phyloP scores from a whole-genome alignment of 2,113 vertebrate genomes.

The Cephalopterus ornatus region DNA sequence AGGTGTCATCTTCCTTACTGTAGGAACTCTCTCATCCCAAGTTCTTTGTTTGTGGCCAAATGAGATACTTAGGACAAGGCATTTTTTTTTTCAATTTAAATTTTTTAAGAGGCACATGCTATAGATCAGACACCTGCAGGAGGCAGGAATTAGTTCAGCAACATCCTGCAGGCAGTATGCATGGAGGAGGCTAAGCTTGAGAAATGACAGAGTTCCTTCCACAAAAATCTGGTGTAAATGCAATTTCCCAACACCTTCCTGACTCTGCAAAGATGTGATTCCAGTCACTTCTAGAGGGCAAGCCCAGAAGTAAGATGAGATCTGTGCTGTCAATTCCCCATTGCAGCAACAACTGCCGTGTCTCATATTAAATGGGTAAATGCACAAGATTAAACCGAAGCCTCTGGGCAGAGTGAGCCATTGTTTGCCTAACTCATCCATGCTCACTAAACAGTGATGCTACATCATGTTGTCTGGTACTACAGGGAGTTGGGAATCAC shows the following conservation, averaged over 20 bases:
- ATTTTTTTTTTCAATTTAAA: neutral
- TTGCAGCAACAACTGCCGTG: neutral
- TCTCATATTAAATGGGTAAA: constrained; percentile 2
- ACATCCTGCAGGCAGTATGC: neutral
- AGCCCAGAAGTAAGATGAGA: neutral
- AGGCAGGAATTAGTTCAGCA: neutral
- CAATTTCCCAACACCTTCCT: neutral
- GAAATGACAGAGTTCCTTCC: neutral
- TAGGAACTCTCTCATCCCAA: neutral
- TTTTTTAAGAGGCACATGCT: neutral
- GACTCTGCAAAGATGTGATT: neutral
- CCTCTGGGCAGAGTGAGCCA: constrained; percentile 11
- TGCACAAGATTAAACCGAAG: constrained; percentile 27
- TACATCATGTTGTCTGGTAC: constrained; percentile 36
- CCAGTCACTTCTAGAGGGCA: neutral
- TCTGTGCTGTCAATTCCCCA: neutral
- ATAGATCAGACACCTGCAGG: neutral
- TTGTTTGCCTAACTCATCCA: constrained; percentile 48
- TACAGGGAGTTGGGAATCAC: constrained; percentile 55
- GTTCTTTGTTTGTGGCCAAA: neutral
- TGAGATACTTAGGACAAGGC: neutral
- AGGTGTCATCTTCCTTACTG: neutral
- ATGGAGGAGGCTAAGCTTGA: neutral
- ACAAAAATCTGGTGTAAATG: neutral
- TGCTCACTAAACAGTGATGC: constrained; percentile 7